A percentile compares a stretch with the other conserved stretches of the same genome.
Conservation (phyloP, 1,140 invertebrate genomes). For the Cyclina sinensis region DNA sequence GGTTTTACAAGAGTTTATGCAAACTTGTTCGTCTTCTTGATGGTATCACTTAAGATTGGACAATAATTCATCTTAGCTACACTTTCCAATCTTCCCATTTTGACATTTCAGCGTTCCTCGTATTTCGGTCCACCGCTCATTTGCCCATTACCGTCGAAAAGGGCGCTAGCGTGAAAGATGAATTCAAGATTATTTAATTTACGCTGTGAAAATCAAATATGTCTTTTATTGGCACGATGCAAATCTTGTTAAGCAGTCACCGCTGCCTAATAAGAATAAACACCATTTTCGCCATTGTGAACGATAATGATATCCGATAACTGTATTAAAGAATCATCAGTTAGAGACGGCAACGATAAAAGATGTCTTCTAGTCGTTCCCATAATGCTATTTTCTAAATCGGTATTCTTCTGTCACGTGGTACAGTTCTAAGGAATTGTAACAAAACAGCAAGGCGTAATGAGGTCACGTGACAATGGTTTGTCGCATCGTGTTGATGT, state of each 20-base stretch:
- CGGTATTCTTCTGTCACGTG: slow-evolving; percentile 33
- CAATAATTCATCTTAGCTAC: slow-evolving; percentile 25
- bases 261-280: slow-evolving; percentile 62
- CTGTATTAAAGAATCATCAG: slow-evolving; percentile 69
- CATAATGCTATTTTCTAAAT: slow-evolving; percentile 64
- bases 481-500: slow-evolving; percentile 48
- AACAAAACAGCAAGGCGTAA: slow-evolving; percentile 44
- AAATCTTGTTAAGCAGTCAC: slow-evolving; percentile 64
- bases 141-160: slow-evolving; percentile 37
- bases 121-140: slow-evolving; percentile 41
- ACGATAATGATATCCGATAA: slow-evolving; percentile 62
- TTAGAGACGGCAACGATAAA: slow-evolving; percentile 49
- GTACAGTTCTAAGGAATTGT: slow-evolving; percentile 26
- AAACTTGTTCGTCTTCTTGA: no score
- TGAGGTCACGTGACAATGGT: slow-evolving; percentile 23
- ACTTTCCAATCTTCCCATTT: slow-evolving; percentile 10
- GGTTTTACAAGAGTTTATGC: no score
- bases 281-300: slow-evolving; percentile 66
- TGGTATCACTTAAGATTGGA: slow-evolving; percentile 31
- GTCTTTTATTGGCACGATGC: slow-evolving; percentile 68
- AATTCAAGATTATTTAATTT: slow-evolving; percentile 69
- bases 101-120: slow-evolving; percentile 34
- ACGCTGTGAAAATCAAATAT: slow-evolving; percentile 71
- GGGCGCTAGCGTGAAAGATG: slow-evolving; percentile 63
- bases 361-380: slow-evolving; percentile 45